Percentiles rank a stretch among this genome's conserved stretches.
Conservation (phyloP, 2,888 invertebrate genomes). For the Platycnemis pennipes region DNA sequence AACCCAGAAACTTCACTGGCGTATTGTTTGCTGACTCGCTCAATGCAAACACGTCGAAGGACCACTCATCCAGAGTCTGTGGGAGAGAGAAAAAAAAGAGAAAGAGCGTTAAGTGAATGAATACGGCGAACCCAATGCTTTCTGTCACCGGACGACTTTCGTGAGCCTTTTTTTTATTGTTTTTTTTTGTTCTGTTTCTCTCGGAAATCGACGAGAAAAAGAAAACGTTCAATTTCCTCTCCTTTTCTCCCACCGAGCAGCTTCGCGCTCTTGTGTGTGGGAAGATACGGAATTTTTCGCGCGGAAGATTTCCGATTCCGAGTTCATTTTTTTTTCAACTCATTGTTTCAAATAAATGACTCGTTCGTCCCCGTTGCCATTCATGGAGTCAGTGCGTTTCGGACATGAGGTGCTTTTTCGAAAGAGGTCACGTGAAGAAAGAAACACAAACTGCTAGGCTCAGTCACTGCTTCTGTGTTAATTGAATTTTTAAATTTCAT, state of each 20-base stretch:
- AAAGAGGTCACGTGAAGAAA: no score
- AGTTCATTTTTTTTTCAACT: no score
- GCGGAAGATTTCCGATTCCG: neutral
- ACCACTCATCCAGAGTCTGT: conserved; percentile 95
- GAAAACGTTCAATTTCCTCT: conserved; percentile 31
- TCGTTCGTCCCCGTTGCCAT: no score
- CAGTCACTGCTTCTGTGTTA: no score
- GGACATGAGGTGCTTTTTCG: no score
- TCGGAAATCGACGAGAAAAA: conserved; percentile 31
- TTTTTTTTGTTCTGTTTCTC: conserved; percentile 66
- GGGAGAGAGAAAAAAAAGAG: conserved; percentile 73
- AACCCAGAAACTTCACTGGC: conserved; percentile 95
- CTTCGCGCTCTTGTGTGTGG: neutral
- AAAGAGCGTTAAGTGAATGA: neutral
- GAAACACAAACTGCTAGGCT: no score
- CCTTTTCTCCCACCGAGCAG: neutral
- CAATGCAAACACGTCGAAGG: conserved; percentile 95
- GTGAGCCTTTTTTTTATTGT: neutral
- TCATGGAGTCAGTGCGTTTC: no score
- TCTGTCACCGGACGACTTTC: neutral
- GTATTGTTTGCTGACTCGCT: conserved; percentile 92
- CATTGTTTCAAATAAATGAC: no score
- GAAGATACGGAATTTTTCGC: neutral
- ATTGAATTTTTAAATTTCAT: no score
- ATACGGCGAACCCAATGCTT: neutral